Base-by-base conservation (phyloP, 2,888 invertebrate genomes). In the Thera britannica region DNA sequence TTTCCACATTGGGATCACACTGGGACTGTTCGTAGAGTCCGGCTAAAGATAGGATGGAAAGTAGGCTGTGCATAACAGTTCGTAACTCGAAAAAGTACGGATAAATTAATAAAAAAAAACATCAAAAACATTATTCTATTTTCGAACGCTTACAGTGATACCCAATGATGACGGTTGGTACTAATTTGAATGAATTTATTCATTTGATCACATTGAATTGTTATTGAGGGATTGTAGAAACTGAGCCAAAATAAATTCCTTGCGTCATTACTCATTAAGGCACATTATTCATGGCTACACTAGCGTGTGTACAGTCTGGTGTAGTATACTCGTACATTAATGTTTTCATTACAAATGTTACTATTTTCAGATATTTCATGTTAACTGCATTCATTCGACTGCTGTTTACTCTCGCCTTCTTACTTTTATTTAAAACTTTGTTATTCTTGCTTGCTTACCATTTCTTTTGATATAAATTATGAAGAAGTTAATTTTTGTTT, bases 1-100 rank as follows among this genome's bases (percentile, higher is more conserved):
- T 78, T 84, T 83, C 81, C 78, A 71, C 67, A 59, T 84, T 52
- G 69, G 70, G 63, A 61, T 64, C 58, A 58, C 85, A 78, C 85
- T 79, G 80, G 79, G 82, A 81, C 81, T 80, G 77, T 79, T 49
- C 56, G 49, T n/a, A n/a, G 60, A 56, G 36, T 77, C 79, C 78
- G 77, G 81, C 87, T 89, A 89, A 88, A 90, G 82, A 89, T 90
- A 89, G 89, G 79, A 57, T 12, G 44, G 44, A 49, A 9, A 38
- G 57, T 62, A 56, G 54, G 58, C 41, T 23, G 46, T 35, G 35
- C 52, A 63, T 58, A 41, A 12, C n/a, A 34, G 46, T 55, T n/a
- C n/a, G 23, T 41, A n/a, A 59, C 8, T 41, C 7, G 11, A n/a
- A 65, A 56, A 56, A 54, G n/a, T 61, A 54, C 23, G 51, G 48